Evolutionary conservation across 2,888 invertebrate species (phyloP).

Genomic region (Athalia circularis): DNA sequence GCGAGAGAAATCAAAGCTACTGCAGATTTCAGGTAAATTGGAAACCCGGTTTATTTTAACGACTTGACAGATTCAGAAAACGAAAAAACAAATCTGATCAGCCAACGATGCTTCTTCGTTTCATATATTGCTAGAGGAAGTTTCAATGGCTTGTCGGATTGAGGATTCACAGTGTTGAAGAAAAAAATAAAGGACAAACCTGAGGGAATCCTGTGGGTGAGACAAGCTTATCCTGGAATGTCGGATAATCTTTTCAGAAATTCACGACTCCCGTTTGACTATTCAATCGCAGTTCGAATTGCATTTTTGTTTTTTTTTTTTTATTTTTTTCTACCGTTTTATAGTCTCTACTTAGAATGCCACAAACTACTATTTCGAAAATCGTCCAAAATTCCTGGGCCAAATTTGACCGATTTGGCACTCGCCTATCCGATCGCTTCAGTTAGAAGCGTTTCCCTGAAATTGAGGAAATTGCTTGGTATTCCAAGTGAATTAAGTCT

Average conservation of each 20-base stretch:
- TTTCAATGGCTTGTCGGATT: neutral
- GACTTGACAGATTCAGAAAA: neutral
- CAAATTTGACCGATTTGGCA: constrained; percentile 1
- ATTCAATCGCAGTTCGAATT: neutral
- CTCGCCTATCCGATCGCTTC: neutral
- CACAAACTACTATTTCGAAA: neutral
- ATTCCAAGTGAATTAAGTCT: constrained; percentile 24
- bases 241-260: too few relatives aligned
- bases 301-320: neutral
- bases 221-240: too few relatives aligned
- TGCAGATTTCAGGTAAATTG: neutral
- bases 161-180: neutral
- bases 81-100: constrained; percentile 16
- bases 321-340: neutral
- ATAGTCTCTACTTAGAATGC: neutral
- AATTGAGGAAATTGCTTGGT: constrained; percentile 26
- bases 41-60: neutral
- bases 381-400: constrained; percentile 1
- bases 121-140: neutral
- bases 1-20: neutral
- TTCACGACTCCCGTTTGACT: too few relatives aligned
- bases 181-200: neutral
- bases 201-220: too few relatives aligned
- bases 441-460: neutral
- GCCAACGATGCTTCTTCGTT: neutral